phyloP scores from a whole-genome alignment of 2,113 vertebrate species.

The Caloenas nicobarica region DNA sequence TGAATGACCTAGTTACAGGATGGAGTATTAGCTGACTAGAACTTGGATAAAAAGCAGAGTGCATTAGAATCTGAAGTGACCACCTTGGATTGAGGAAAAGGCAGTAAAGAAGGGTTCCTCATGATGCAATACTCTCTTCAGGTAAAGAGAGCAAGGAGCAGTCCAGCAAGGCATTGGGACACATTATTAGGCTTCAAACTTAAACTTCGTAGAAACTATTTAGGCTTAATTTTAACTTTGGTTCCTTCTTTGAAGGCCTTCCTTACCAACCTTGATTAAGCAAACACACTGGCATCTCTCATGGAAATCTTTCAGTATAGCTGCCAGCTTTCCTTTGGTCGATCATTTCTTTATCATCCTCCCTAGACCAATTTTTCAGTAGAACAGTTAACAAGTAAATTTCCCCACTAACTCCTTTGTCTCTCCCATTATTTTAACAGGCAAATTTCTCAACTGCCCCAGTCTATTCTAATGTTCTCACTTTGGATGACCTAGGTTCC shows the following conservation, averaged over 20 bases:
- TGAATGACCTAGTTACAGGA: neutral
- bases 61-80: neutral
- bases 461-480: neutral
- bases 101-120: neutral
- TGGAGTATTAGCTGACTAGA: neutral
- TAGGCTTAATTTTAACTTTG: neutral
- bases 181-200: neutral
- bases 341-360: neutral
- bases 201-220: neutral
- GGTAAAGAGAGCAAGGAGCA: neutral
- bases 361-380: neutral
- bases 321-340: neutral
- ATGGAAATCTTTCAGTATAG: neutral
- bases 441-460: neutral
- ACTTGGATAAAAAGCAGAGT: neutral
- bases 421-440: neutral
- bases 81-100: neutral
- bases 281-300: neutral
- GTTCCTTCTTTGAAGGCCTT: neutral
- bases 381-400: neutral
- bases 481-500: neutral
- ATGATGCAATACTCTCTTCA: neutral
- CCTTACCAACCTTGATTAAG: accelerated
- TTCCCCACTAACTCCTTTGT: neutral
- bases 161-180: neutral